These are phyloP conservation scores for Regulus satrapa DNA, from an alignment of 2,113 vertebrate species.

Conservation along the genomic window DNA sequence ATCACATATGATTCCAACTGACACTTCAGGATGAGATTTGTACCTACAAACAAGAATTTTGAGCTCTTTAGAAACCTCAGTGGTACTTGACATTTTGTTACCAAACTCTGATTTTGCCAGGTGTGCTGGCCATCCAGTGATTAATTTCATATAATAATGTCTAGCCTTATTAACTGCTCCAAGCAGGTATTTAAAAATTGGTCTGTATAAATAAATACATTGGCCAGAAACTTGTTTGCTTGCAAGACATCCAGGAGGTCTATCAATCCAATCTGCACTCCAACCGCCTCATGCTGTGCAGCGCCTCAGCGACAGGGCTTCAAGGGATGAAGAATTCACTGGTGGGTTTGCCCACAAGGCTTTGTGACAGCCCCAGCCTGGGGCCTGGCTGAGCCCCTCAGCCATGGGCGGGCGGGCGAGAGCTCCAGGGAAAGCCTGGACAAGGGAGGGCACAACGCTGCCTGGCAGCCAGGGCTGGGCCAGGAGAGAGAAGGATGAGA, in stretches of 20 bases:
- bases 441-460: background rate
- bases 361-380: fast-evolving
- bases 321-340: background rate
- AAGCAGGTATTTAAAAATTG: background rate
- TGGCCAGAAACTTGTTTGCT: background rate
- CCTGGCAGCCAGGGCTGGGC: fast-evolving
- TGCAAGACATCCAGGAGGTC: background rate
- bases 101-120: background rate
- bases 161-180: background rate
- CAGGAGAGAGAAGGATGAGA: background rate
- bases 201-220: background rate
- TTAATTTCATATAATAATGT: background rate
- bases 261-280: background rate
- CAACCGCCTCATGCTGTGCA: fast-evolving
- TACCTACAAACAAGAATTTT: background rate
- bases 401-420: fast-evolving
- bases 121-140: background rate
- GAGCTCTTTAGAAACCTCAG: background rate
- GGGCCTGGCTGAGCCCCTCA: background rate
- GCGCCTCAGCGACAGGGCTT: fast-evolving
- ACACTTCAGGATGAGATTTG: background rate
- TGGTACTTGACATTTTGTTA: background rate
- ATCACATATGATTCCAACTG: background rate
- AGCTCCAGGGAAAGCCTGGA: fast-evolving
- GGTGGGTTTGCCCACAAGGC: background rate